Base-by-base conservation (phyloP, 2,113 vertebrate genomes). In the Hippoglossus stenolepis region DNA sequence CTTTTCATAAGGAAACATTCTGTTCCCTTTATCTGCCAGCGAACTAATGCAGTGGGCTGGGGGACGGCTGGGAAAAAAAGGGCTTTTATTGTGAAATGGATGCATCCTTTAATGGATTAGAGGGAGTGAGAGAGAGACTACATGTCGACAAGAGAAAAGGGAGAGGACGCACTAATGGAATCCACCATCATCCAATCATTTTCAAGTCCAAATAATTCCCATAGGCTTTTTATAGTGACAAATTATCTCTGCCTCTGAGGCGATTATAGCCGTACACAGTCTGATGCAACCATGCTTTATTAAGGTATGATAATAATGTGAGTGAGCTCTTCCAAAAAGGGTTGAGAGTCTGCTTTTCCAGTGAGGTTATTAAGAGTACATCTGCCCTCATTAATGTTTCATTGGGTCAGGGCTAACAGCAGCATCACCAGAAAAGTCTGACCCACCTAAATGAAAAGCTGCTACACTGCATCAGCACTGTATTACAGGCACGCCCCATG, bases 61-160 rank as follows among this genome's bases (percentile, higher is more conserved):
- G 64, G 54, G 64, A 20, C 23, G 60, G 45, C 47, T 15, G 23
- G 23, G 20, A 14, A 38, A 40, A 43, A 59, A 79, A 84, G 10
- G 53, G 71, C 84, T 92, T 83, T 92, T 89, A 89, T 88, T 91
- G 77, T 89, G 82, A 91, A 93, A 89, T 80, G 67, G 74, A 87
- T 70, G 86, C 82, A 83, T 79, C 49, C 58, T 89, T 88, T 88
- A 84, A 88, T 90, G 85, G 81, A 56, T 77, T 66, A 26, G 45
- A 69, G 65, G 76, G 74, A 15, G 66, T 45, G 68, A 26, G 83
- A 71, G 0, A 26, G 70, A 57, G 51, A 17, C 28, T 51, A 54
- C 17, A 66, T 14, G 47, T 66, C 58, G 56, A 69, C 64, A 61
- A 69, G 67, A 68, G 73, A 83, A 76, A 56, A 81, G 47, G 60